Conservation (phyloP, 2,797 vertebrate genomes). For the Pangasius krempfi region DNA sequence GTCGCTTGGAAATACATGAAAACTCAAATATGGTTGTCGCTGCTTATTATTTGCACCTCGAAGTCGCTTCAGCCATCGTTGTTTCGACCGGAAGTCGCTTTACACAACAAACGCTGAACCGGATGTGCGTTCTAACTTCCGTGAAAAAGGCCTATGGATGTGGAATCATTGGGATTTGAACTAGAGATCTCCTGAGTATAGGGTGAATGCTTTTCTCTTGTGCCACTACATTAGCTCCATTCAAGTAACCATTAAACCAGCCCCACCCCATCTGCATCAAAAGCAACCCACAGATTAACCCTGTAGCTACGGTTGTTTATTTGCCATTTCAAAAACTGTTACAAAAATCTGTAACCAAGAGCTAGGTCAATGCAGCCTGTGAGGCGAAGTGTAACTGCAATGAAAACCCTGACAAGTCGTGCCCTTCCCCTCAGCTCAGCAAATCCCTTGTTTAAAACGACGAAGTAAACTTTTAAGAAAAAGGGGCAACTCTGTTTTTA, state of each 20-base stretch:
- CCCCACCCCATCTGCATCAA: too few species aligned
- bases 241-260: not conserved
- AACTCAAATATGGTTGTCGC: too few species aligned
- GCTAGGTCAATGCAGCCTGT: not conserved
- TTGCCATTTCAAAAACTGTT: not conserved
- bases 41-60: too few species aligned
- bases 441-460: constrained; percentile 15
- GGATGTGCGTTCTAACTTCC: too few species aligned
- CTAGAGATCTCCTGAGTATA: not conserved
- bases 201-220: not conserved
- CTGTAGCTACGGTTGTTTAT: not conserved
- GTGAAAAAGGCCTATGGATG: too few species aligned
- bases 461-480: not conserved
- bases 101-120: too few species aligned
- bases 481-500: not conserved
- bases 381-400: not conserved
- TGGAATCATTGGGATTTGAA: not conserved
- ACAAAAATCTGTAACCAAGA: constrained; percentile 2
- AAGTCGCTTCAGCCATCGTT: too few species aligned
- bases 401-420: not conserved
- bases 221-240: not conserved
- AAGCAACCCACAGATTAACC: not conserved
- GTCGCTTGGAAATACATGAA: too few species aligned
- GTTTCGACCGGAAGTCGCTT: too few species aligned
- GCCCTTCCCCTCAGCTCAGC: not conserved